Evolutionary conservation across 2,888 invertebrate species (phyloP), one percentile per base, ranked within the genome.

Genomic region (Trachelus stipa): DNA sequence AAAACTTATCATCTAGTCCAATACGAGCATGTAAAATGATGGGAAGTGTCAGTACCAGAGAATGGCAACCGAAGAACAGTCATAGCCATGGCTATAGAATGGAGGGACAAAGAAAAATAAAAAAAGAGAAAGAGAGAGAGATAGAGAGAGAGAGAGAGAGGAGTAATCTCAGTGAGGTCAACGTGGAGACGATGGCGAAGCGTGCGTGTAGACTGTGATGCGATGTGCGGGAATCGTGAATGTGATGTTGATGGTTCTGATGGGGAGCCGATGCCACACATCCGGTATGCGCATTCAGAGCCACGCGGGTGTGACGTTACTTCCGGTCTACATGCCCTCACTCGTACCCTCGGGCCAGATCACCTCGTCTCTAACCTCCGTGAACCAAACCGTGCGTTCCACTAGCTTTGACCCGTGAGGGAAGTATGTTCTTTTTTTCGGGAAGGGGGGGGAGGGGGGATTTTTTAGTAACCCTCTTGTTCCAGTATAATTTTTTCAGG

Each of bases 281-380:
- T 91, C 91, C 91, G 91, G 91, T 91, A 91, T 91, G 91, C 91
- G 91, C 91, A 91, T 91, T 91, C 90, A 91, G 88, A 91, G 87
- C 89, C 91, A 91, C 89, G 91, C 91, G 91, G 90, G 89, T 91
- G 91, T 91, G 91, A 91, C 91, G 91, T 90, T 91, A 89, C 90
- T 91, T 91, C 91, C 91, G 91, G 89, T 88, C 91, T 90, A 90
- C 88, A 90, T 90, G 89, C 89, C 89, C 88, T 86, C 88, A 84
- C 86, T 68, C n/a, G 12, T 75, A 75, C 74, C 74, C 69, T 77
- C 74, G 35, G 40, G 75, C 81, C 83, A 87, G 87, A 89, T 90
- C 90, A 89, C 90, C 89, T 90, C 87, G 86, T 86, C 88, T 90
- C 89, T 33, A 31, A 89, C 90, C 90, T 90, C 90, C 84, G 87